Evolutionary conservation across 2,113 vertebrate genomes (phyloP).

Genomic region (Oreochromis aureus): DNA sequence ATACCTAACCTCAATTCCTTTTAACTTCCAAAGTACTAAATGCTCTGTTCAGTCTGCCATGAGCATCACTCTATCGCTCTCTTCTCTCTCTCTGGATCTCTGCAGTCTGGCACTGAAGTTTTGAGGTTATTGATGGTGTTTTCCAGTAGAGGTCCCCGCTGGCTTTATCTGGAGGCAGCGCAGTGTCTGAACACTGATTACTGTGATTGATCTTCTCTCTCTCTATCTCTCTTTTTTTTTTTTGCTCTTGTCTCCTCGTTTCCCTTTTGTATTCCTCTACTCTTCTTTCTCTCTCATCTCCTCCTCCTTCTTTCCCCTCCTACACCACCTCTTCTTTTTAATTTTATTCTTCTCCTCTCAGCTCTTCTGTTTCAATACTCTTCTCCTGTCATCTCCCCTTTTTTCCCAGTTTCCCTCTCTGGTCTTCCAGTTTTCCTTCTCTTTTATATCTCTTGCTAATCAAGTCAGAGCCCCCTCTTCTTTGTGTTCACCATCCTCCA

Average conservation of each 20-base stretch:
- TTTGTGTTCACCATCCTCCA: neutral
- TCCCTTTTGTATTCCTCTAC: too few species aligned
- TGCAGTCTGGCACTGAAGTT: neutral
- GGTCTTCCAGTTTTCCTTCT: neutral
- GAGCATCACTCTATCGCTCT: rapidly evolving
- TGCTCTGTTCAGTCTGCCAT: neutral
- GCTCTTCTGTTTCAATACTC: neutral
- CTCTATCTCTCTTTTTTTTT: rapidly evolving
- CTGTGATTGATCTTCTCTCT: neutral
- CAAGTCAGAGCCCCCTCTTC: neutral
- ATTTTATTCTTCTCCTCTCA: neutral
- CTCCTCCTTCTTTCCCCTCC: neutral
- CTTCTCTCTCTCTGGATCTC: neutral
- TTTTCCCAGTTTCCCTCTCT: neutral
- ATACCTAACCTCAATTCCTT: rapidly evolving
- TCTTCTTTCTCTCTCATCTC: neutral
- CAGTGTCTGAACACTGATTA: neutral
- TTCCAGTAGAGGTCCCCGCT: slow-evolving; percentile 31
- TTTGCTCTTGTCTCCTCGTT: neutral
- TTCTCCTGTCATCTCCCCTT: neutral
- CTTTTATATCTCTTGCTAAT: neutral
- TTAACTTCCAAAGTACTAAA: neutral
- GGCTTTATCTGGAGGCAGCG: neutral
- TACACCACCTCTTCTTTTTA: rapidly evolving
- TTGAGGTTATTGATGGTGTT: neutral